These are phyloP conservation scores for Ceratina australensis DNA, from an alignment of 1,140 invertebrate species.

Conservation along the genomic window DNA sequence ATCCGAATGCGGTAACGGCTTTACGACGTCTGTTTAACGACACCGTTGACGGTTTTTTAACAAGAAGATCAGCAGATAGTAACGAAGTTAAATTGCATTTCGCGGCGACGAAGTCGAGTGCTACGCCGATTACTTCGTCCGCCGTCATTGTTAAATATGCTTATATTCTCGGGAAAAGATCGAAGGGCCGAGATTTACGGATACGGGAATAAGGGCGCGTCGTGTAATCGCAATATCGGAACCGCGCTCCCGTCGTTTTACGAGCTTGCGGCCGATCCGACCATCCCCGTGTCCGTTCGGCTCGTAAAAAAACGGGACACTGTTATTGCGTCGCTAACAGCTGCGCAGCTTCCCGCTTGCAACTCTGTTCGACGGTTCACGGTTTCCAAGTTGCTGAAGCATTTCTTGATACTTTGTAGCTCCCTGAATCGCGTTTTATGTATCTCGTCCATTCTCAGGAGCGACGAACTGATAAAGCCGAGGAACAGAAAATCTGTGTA, in stretches of 20 bases:
- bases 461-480: background rate
- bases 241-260: conserved; percentile 35
- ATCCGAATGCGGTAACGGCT: conserved; percentile 28
- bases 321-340: conserved; percentile 42
- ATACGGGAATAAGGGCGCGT: background rate
- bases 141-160: background rate
- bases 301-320: conserved; percentile 36
- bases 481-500: too few species aligned
- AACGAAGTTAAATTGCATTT: conserved; percentile 9
- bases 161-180: background rate
- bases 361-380: conserved; percentile 4
- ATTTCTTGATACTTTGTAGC: background rate
- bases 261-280: conserved; percentile 35
- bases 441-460: background rate
- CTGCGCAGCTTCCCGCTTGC: conserved; percentile 8
- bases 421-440: background rate
- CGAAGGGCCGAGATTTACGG: conserved; percentile 25
- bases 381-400: conserved; percentile 13
- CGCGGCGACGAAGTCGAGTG: background rate
- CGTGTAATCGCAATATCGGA: conserved; percentile 48
- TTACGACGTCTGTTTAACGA: conserved; percentile 50
- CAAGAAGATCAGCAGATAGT: background rate
- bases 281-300: background rate
- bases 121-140: background rate
- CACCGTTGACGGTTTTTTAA: conserved; percentile 45